phyloP scores from a whole-genome alignment of 2,797 vertebrate genomes.

The Anomalospiza imberbis region DNA sequence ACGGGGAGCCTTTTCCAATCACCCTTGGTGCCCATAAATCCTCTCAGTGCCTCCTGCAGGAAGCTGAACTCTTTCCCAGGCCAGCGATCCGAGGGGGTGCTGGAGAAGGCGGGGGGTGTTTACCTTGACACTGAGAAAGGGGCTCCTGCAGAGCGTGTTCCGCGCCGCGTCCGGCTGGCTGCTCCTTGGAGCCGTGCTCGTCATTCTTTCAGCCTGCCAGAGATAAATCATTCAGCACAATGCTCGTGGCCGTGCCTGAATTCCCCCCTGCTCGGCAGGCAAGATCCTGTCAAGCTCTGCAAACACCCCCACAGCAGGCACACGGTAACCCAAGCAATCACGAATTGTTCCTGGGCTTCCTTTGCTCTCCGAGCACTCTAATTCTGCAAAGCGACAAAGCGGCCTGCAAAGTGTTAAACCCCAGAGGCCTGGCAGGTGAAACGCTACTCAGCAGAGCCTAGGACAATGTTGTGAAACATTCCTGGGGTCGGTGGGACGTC shows the following conservation, averaged over 20 bases:
- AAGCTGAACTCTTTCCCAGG: not conserved
- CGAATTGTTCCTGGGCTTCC: not conserved
- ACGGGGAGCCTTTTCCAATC: not conserved
- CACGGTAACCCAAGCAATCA: fast-evolving
- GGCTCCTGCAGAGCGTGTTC: not conserved
- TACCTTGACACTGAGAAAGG: conserved; percentile 58
- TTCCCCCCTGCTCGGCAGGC: not conserved
- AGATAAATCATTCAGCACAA: not conserved
- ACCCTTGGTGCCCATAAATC: not conserved
- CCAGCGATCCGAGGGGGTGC: fast-evolving
- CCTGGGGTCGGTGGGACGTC: fast-evolving
- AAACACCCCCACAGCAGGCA: not conserved
- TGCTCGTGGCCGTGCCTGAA: not conserved
- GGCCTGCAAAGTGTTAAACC: not conserved
- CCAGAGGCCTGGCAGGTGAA: not conserved
- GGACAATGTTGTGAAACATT: not conserved
- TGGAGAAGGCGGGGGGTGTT: not conserved
- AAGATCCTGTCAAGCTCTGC: not conserved
- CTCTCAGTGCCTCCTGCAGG: not conserved
- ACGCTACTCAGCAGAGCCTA: not conserved
- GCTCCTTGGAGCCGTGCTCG: not conserved
- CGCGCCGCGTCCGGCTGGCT: fast-evolving
- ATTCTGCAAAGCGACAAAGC: not conserved
- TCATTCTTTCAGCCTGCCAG: conserved; percentile 38
- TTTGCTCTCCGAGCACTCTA: fast-evolving